Conservation (phyloP, 2,113 vertebrate species). For the Solenodon paradoxus region DNA sequence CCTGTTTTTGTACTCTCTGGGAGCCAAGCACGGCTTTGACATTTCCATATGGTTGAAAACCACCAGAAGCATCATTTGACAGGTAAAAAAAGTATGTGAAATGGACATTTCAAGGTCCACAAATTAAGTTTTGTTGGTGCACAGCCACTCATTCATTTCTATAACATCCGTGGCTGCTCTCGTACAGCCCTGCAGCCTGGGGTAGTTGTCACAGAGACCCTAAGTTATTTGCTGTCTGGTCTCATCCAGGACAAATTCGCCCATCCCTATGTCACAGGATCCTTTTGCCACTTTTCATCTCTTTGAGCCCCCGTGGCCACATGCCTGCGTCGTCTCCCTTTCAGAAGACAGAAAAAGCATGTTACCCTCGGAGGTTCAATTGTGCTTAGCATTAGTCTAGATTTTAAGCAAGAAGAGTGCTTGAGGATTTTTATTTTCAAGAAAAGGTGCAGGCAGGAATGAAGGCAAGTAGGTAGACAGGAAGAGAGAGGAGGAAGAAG, state of each 20-base stretch:
- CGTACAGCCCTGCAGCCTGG: background rate
- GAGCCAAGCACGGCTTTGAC: background rate
- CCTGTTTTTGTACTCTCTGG: background rate
- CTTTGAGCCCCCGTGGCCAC: background rate
- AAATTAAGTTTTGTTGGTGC: background rate
- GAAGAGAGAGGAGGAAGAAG: too few species aligned
- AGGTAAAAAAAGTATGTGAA: background rate
- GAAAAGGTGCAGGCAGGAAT: too few species aligned
- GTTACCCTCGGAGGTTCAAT: background rate
- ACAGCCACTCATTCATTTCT: background rate
- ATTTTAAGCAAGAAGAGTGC: background rate
- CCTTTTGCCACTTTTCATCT: background rate
- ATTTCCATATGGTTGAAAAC: background rate
- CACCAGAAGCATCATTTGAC: background rate
- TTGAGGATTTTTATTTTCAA: too few species aligned
- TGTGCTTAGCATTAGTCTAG: background rate
- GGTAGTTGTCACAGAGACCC: background rate
- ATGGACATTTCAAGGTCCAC: background rate
- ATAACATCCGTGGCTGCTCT: background rate
- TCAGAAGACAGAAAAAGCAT: background rate
- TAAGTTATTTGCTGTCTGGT: background rate
- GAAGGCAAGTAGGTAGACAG: too few species aligned
- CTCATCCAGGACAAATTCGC: background rate
- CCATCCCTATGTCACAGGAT: background rate
- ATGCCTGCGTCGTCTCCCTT: background rate